Conservation (phyloP, 1,140 invertebrate species). For the Maniola jurtina region DNA sequence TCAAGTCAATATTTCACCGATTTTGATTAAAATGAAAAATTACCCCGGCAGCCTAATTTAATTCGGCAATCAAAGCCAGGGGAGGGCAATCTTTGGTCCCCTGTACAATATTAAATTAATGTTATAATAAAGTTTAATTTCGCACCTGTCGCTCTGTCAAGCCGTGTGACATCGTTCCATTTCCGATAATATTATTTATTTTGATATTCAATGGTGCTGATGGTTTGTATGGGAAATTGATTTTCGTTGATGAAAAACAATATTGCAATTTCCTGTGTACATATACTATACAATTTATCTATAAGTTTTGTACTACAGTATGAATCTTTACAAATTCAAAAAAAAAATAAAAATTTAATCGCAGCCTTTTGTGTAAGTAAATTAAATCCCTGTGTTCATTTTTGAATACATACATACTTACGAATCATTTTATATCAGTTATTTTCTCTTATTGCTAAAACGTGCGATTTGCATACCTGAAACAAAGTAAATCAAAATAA, state of each 20-base stretch:
- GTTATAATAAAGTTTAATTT: conserved; percentile 63
- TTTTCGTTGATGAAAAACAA: not conserved
- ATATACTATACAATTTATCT: no score
- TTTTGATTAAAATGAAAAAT: conserved; percentile 24
- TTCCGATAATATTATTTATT: conserved; percentile 50
- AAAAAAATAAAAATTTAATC: no score
- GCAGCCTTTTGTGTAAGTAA: no score
- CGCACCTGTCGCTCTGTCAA: conserved; percentile 45
- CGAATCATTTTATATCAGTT: no score
- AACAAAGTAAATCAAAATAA: conserved; percentile 4
- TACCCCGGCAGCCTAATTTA: conserved; percentile 25
- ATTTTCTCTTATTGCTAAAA: no score
- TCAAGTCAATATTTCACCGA: not conserved
- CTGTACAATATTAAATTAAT: conserved; percentile 51
- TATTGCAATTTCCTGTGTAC: no score
- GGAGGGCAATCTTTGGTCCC: conserved; percentile 38
- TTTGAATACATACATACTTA: no score
- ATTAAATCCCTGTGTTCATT: no score
- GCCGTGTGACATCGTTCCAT: conserved; percentile 41
- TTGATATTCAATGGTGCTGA: not conserved
- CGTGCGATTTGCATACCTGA: conserved; percentile 9
- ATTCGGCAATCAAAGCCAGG: conserved; percentile 35
- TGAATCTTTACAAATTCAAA: no score
- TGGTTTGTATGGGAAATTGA: conserved; percentile 4
- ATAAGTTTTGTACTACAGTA: no score